Percentiles rank a stretch among this genome's conserved stretches.
Conservation (phyloP, 2,888 invertebrate species). For the Aspidapion aeneum region DNA sequence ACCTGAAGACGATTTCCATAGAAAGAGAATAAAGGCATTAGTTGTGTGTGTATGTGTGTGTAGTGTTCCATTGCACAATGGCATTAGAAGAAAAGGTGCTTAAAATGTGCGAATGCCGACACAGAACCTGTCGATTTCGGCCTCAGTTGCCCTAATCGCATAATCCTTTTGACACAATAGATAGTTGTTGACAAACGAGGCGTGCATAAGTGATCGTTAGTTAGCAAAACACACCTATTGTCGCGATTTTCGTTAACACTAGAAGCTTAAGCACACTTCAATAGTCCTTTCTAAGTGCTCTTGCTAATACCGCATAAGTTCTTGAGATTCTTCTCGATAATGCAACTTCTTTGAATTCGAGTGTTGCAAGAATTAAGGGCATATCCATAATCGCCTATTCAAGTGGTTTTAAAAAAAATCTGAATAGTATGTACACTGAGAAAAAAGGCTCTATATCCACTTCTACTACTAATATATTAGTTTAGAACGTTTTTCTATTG, state of each 20-base stretch:
- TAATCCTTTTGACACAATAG: conserved; percentile 44
- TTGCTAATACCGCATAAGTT: neutral
- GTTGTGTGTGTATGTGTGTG: conserved; percentile 11
- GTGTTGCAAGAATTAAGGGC: neutral
- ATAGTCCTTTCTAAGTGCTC: neutral
- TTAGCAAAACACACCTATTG: conserved; percentile 49
- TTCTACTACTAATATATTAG: too few species aligned
- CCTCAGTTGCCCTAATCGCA: conserved; percentile 39
- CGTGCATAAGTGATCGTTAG: conserved; percentile 49
- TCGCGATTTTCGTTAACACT: conserved; percentile 27
- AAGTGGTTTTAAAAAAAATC: too few species aligned
- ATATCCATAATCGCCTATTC: neutral
- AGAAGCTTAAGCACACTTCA: neutral
- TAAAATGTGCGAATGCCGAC: conserved; percentile 34
- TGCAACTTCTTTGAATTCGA: neutral
- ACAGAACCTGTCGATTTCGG: conserved; percentile 28
- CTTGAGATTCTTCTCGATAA: neutral
- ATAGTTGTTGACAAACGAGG: conserved; percentile 44
- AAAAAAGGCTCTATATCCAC: too few species aligned
- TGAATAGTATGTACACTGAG: too few species aligned
- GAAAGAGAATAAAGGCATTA: conserved; percentile 16
- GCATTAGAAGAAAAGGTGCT: conserved; percentile 25
- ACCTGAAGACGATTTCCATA: conserved; percentile 8
- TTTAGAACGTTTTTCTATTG: too few species aligned
- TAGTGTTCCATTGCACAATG: conserved; percentile 23